Evolutionary conservation across 2,113 vertebrate species (phyloP).

Genomic region (Acanthisitta chloris): DNA sequence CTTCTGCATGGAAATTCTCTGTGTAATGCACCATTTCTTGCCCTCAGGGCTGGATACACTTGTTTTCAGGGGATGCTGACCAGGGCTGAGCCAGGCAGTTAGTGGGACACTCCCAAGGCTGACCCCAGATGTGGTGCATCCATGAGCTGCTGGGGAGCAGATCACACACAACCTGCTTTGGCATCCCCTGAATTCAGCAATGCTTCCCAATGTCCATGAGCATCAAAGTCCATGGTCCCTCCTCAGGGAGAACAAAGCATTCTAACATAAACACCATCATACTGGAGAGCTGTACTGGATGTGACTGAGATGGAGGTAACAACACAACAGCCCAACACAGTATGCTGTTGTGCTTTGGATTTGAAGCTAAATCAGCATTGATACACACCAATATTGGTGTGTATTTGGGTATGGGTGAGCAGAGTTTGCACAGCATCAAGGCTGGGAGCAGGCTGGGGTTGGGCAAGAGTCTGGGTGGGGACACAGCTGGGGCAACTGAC

Average conservation of each 20-base stretch:
- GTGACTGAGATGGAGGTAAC: background rate
- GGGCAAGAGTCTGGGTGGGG: background rate
- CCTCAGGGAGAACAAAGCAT: rapidly evolving
- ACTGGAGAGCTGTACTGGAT: background rate
- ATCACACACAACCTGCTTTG: background rate
- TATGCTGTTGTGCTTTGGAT: background rate
- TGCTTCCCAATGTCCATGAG: rapidly evolving
- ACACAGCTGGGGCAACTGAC: background rate
- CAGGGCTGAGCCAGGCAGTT: background rate
- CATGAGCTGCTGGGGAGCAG: background rate
- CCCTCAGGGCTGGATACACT: background rate
- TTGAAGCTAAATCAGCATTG: background rate
- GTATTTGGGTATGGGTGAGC: background rate
- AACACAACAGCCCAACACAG: background rate
- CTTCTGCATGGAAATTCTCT: background rate
- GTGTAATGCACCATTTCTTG: background rate
- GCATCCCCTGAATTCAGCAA: background rate
- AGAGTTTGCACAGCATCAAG: background rate
- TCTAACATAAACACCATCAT: background rate
- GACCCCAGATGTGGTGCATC: background rate
- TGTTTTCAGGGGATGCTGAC: background rate
- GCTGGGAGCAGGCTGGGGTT: background rate
- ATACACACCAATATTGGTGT: rapidly evolving
- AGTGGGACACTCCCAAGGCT: background rate
- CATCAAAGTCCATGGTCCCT: background rate